These are phyloP conservation scores for Eucidaris tribuloides DNA, from an alignment of 35 echinoderm and acorn worm genomes.

Conservation along the genomic window DNA sequence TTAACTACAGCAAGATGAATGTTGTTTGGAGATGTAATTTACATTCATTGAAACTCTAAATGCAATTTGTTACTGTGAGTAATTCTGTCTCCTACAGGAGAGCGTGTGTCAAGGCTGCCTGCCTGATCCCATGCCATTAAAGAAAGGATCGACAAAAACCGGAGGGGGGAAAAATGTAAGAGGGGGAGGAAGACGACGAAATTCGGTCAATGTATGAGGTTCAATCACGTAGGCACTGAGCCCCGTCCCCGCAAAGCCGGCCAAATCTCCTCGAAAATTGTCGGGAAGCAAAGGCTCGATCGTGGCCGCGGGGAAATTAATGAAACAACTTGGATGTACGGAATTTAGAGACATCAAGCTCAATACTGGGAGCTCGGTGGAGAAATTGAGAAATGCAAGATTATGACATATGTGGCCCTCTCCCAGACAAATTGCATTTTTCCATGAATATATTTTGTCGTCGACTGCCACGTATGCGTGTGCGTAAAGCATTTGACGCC, in stretches of 20 bases:
- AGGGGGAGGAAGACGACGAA: background rate
- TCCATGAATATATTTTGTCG: too few species aligned
- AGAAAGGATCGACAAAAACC: background rate
- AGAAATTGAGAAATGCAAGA: too few species aligned
- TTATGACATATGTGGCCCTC: too few species aligned
- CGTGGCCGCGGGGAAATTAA: slow-evolving; percentile 31
- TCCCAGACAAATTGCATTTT: too few species aligned
- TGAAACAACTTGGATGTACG: slow-evolving; percentile 31
- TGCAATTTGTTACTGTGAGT: slow-evolving; percentile 9
- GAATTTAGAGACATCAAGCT: too few species aligned
- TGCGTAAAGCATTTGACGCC: too few species aligned
- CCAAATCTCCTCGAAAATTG: background rate
- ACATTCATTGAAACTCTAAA: background rate
- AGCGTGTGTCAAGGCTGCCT: background rate
- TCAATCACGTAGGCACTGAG: slow-evolving; percentile 1
- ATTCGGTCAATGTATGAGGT: background rate
- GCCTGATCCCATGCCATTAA: background rate
- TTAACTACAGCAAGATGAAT: too few species aligned
- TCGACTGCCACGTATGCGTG: too few species aligned
- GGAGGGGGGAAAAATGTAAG: background rate
- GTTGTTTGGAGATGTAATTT: slow-evolving; percentile 27
- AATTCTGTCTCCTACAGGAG: background rate
- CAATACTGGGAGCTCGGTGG: too few species aligned
- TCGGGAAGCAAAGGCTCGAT: background rate
- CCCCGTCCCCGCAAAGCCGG: too few species aligned